Evolutionary conservation across 2,888 invertebrate species (phyloP).

Genomic region (Drosophila sordidapex): DNA sequence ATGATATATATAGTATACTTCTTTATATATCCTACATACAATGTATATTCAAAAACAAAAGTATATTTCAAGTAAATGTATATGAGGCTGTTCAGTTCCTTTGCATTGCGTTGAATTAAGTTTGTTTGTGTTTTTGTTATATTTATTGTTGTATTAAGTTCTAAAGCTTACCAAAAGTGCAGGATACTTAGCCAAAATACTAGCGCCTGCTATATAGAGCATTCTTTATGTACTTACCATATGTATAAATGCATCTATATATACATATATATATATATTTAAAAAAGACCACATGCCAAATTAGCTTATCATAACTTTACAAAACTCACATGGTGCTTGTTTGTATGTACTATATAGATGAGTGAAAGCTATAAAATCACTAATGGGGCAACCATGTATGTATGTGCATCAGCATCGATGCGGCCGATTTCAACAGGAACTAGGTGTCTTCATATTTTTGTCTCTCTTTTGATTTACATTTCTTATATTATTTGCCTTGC

Average conservation of each 20-base stretch:
- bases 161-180: conserved; percentile 8
- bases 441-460: background rate
- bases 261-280: background rate
- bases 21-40: conserved; percentile 36
- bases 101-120: conserved; percentile 39
- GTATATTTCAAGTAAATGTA: conserved; percentile 5
- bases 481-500: conserved; percentile 62
- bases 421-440: conserved; percentile 11
- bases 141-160: conserved; percentile 17
- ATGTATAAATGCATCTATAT: conserved; percentile 21
- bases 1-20: conserved; percentile 41
- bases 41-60: conserved; percentile 16
- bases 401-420: conserved; percentile 7
- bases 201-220: conserved; percentile 28
- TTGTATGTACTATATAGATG: conserved; percentile 1
- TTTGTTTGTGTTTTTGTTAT: conserved; percentile 7
- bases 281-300: conserved; percentile 11
- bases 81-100: conserved; percentile 18
- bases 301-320: conserved; percentile 30
- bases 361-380: conserved; percentile 7
- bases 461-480: conserved; percentile 14
- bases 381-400: background rate
- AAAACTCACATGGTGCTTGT: conserved; percentile 19
- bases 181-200: conserved; percentile 29
- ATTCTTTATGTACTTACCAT: conserved; percentile 25